Conservation (phyloP, 2,888 invertebrate genomes). For the Caenorhabditis drosophilae region DNA sequence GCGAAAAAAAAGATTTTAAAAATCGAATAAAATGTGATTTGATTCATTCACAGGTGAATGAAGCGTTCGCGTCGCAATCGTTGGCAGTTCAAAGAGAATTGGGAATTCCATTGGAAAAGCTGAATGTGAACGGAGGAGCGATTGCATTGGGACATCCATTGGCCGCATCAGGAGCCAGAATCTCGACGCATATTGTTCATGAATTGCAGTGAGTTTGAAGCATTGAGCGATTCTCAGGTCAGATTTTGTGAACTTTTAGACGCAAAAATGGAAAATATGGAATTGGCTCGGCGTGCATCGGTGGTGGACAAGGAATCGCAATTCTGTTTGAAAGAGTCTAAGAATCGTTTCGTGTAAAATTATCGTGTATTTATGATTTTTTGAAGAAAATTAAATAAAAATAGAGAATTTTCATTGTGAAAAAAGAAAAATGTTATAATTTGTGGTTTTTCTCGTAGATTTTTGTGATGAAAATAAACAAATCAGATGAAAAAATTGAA, state of each 20-base stretch:
- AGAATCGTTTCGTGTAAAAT: constrained; percentile 20
- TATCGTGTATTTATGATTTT: constrained; percentile 13
- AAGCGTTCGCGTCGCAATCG: constrained; percentile 94
- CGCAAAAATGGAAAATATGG: constrained; percentile 55
- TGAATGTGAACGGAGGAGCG: constrained; percentile 75
- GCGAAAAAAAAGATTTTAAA: too few relatives aligned
- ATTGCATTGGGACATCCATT: constrained; percentile 68
- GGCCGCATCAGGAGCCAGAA: constrained; percentile 64
- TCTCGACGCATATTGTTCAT: constrained; percentile 62
- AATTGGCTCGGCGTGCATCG: constrained; percentile 95
- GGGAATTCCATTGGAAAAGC: constrained; percentile 82
- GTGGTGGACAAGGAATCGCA: constrained; percentile 97
- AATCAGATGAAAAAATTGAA: too few relatives aligned
- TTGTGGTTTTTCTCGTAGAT: not conserved
- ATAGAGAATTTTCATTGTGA: too few relatives aligned
- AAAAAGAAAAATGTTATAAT: not conserved
- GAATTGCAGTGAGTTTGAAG: constrained; percentile 58
- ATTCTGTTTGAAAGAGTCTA: constrained; percentile 79
- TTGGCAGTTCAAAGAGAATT: constrained; percentile 87
- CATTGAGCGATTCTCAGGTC: too few relatives aligned
- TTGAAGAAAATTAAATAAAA: not conserved
- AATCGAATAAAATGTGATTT: too few relatives aligned
- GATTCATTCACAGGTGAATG: constrained; percentile 77
- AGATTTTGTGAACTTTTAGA: constrained; percentile 28
- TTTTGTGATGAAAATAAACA: too few relatives aligned